Conservation (phyloP, 2,113 vertebrate species). For the Pelusios castaneus region DNA sequence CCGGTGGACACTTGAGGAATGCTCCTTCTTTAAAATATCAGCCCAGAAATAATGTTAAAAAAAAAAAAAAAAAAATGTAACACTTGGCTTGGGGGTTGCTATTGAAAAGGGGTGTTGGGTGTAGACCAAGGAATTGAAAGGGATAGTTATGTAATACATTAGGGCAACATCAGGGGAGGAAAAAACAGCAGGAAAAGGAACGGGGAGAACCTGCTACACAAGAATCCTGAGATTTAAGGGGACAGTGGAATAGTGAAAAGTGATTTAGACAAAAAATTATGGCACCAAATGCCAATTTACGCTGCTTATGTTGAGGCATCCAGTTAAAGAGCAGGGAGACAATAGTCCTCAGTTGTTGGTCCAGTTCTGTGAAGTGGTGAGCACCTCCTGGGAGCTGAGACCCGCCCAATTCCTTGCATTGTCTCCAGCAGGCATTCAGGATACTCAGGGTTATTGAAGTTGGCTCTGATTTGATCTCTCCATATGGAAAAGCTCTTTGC, state of each 20-base stretch:
- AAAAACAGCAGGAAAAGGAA: neutral
- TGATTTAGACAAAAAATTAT: neutral
- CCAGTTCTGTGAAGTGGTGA: neutral
- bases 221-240: neutral
- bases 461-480: constrained; percentile 12
- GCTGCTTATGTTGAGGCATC: neutral
- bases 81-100: neutral
- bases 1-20: neutral
- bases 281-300: neutral
- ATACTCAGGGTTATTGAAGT: neutral
- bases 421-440: neutral
- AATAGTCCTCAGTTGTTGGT: neutral
- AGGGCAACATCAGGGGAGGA: neutral
- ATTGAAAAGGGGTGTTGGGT: neutral
- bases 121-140: neutral
- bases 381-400: neutral
- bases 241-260: neutral
- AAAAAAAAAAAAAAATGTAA: neutral
- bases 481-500: constrained; percentile 30
- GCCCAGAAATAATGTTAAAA: neutral
- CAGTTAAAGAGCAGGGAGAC: neutral
- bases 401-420: neutral
- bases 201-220: neutral
- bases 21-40: neutral
- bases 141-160: neutral